Percentiles rank a stretch among this genome's conserved stretches.
Conservation (phyloP, 2,113 vertebrate genomes). For the Cygnus buccinator region DNA sequence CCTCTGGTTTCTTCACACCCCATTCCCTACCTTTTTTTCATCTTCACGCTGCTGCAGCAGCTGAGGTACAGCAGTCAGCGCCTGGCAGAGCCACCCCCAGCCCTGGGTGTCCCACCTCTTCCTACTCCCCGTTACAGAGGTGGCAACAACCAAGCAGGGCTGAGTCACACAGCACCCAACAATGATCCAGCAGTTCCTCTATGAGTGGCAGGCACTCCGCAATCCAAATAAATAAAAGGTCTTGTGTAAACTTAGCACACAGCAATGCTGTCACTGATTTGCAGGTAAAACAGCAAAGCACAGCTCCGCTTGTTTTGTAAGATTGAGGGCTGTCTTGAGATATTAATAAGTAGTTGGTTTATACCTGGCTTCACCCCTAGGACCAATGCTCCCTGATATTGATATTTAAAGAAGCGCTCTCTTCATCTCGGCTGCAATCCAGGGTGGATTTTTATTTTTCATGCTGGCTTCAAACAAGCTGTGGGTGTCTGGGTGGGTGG, state of each 20-base stretch:
- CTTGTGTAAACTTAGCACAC: not conserved
- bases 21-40: not conserved
- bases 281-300: not conserved
- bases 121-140: not conserved
- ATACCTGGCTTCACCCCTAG: slow-evolving; percentile 50
- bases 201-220: not conserved
- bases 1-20: not conserved
- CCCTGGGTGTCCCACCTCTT: not conserved
- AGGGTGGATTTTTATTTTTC: slow-evolving; percentile 22
- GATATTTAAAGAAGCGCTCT: slow-evolving; percentile 58
- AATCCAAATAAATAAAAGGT: not conserved
- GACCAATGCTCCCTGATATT: slow-evolving; percentile 40
- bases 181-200: not conserved
- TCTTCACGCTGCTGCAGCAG: not conserved
- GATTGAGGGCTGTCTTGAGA: not conserved
- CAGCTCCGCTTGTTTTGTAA: not conserved
- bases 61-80: not conserved
- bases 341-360: not conserved
- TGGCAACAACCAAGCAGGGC: not conserved
- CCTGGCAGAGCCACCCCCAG: not conserved
- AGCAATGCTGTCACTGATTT: not conserved
- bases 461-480: slow-evolving; percentile 57
- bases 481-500: slow-evolving; percentile 81
- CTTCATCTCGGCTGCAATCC: slow-evolving; percentile 64
- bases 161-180: fast-evolving